A percentile compares a stretch with the other conserved stretches of the same genome.
Conservation (phyloP, 2,797 vertebrate genomes). For the Lophotriccus pileatus region DNA sequence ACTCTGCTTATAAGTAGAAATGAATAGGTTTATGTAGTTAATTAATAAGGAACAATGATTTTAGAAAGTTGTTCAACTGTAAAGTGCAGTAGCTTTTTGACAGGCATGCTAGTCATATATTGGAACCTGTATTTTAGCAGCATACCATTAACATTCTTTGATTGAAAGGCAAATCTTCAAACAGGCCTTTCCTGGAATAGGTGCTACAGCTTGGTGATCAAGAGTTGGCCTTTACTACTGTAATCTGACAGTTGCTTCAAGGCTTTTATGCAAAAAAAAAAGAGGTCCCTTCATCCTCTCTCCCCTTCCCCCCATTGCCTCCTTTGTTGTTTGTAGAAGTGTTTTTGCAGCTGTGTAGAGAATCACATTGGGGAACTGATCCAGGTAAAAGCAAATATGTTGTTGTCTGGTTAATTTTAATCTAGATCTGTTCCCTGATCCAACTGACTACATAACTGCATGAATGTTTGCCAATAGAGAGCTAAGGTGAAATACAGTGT, state of each 20-base stretch:
- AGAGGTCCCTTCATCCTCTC: not conserved
- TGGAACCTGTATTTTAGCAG: not conserved
- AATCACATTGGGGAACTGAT: conserved; percentile 21
- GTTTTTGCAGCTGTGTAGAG: conserved; percentile 27
- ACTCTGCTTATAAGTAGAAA: not conserved
- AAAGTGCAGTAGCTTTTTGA: not conserved
- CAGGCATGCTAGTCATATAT: not conserved
- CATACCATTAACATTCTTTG: not conserved
- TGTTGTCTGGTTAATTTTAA: conserved; percentile 39
- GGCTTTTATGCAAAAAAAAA: not conserved
- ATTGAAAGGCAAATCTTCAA: not conserved
- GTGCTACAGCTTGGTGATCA: not conserved
- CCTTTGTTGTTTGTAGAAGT: not conserved
- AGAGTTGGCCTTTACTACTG: not conserved
- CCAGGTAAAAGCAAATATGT: not conserved
- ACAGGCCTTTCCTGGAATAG: not conserved
- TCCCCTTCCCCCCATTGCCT: not conserved
- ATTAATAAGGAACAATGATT: not conserved
- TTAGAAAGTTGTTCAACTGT: not conserved
- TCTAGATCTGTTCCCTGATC: conserved; percentile 34
- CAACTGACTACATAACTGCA: not conserved
- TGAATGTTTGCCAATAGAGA: conserved; percentile 7
- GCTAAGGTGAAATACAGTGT: not conserved
- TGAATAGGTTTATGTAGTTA: not conserved
- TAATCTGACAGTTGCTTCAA: not conserved